These are phyloP conservation scores for Corythornis madagascariensis DNA, from an alignment of 2,113 vertebrate genomes.

Conservation along the genomic window DNA sequence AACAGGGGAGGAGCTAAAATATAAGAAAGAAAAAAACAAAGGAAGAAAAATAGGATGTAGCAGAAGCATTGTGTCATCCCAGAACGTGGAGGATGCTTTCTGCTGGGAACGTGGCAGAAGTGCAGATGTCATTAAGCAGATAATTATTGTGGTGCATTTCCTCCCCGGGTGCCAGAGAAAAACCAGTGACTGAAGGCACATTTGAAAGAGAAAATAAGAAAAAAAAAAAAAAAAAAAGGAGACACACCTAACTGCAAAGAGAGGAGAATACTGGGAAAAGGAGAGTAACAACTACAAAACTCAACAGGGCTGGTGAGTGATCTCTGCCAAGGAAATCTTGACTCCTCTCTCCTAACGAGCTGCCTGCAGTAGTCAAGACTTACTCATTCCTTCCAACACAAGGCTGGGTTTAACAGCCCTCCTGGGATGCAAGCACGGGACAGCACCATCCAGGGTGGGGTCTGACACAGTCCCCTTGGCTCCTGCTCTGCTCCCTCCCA, in stretches of 20 bases:
- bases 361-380: neutral
- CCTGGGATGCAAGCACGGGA: neutral
- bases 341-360: neutral
- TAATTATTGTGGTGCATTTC: neutral
- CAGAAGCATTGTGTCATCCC: neutral
- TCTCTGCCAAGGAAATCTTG: slow-evolving; percentile 29
- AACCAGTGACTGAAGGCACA: neutral
- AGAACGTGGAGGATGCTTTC: neutral
- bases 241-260: neutral
- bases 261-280: neutral
- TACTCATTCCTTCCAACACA: slow-evolving; percentile 8
- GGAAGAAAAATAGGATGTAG: neutral
- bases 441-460: neutral
- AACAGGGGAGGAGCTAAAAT: neutral
- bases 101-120: neutral
- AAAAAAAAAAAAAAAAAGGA: neutral
- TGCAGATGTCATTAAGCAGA: neutral
- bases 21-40: neutral
- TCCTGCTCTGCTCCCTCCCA: neutral
- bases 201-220: neutral
- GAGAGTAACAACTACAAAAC: neutral
- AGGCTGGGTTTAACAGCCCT: neutral
- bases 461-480: neutral
- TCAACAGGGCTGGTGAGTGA: neutral
- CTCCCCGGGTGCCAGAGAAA: neutral